A percentile compares a stretch with the other conserved stretches of the same genome.
Evolutionary conservation across 2,113 vertebrate species (phyloP).

Genomic region (Hippolais icterina): DNA sequence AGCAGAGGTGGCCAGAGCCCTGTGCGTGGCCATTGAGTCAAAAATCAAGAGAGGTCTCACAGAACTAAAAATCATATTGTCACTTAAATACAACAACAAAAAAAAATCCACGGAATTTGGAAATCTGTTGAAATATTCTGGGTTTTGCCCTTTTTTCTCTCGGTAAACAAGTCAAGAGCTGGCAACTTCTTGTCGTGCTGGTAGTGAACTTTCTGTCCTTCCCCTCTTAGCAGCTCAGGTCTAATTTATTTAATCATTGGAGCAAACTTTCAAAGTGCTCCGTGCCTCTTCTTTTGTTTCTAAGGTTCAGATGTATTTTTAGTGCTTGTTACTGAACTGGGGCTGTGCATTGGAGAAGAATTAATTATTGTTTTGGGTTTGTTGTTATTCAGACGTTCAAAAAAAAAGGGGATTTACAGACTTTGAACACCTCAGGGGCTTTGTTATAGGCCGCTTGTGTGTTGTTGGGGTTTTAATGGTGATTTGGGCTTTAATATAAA

Average conservation of each 20-base stretch:
- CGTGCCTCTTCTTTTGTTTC: slow-evolving; percentile 24
- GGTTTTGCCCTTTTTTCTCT: background rate
- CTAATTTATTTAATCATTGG: slow-evolving; percentile 68
- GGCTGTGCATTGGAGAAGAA: slow-evolving; percentile 61
- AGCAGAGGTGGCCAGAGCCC: background rate
- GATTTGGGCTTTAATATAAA: background rate
- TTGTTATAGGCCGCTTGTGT: background rate
- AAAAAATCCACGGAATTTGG: background rate
- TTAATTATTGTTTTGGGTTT: slow-evolving; percentile 66
- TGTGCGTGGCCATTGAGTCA: fast-evolving
- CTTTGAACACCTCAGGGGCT: slow-evolving; percentile 55
- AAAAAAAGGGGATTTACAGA: slow-evolving; percentile 1
- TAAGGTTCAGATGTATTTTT: slow-evolving; percentile 62
- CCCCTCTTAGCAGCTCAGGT: slow-evolving; percentile 56
- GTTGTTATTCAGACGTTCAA: slow-evolving; percentile 37
- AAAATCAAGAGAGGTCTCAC: background rate
- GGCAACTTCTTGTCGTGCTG: background rate
- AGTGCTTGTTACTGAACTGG: slow-evolving; percentile 47
- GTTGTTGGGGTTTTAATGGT: slow-evolving; percentile 12
- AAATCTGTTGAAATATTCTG: background rate
- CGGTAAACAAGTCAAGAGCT: slow-evolving; percentile 1
- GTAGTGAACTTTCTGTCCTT: slow-evolving; percentile 58
- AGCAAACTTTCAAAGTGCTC: slow-evolving; percentile 53
- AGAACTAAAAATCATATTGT: background rate
- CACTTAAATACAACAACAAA: background rate